Base-by-base conservation (phyloP, 2,113 vertebrate species). In the Platanista minor region DNA sequence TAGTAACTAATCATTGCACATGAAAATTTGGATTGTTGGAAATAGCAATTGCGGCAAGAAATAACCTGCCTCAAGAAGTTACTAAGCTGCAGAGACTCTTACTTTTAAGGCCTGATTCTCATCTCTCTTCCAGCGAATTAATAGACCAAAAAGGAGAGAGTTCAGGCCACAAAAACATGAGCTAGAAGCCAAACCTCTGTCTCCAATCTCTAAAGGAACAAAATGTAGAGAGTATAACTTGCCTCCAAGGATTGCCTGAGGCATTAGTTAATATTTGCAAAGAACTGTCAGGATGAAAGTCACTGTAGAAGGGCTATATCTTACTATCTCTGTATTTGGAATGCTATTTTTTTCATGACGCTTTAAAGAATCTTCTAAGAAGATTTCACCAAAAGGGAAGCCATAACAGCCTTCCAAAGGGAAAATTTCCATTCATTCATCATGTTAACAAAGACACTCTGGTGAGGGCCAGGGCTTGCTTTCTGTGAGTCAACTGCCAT, bases 301-400 rank as follows among this genome's bases (percentile, higher is more conserved):
- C 75, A 74, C 62, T 57, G 64, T 6, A 82, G 39, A 90, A 80
- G 3, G 3, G 33, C 52, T 69, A 52, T 67, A 82, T 54, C 12
- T 74, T 67, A 87, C 12, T 27, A 10, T 52, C 23, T 80, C 52
- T 49, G 27, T 52, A 78, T 67, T 8, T 66, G 6, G 4, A 87
- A 84, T 57, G n/a, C 27, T 57, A 8, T 33, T n/a, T 75, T 59
- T 64, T 77, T 39, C 43, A 84, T 59, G n/a, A 36, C 43, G 2
- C 23, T 54, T 84, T 88, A 80, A 18, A 88, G 8, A 80, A 29
- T 83, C 39, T 83, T 81, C 74, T 18, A 25, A 46, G 88, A 92
- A 94, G 25, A 49, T 46, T 62, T 23, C n/a, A 84, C 36, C 41
- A 62, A 92, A 95, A 95, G 36, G 69, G 87, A 95, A 88, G 8